Conservation (phyloP, 2,797 vertebrate species). For the Sebastes melanostomus region DNA sequence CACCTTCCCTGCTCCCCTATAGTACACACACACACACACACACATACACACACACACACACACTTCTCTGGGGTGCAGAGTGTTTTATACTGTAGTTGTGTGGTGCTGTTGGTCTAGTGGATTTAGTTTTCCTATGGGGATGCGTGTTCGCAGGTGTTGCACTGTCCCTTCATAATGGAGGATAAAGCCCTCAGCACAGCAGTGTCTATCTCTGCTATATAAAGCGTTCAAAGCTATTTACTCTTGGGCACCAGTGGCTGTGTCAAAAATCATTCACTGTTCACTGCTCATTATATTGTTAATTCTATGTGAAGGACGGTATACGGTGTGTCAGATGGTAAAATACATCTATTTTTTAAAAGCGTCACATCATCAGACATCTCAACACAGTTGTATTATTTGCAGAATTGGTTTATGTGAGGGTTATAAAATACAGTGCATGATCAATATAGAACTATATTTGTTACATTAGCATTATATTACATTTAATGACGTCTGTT, state of each 20-base stretch:
- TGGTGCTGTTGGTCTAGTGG: constrained; percentile 55
- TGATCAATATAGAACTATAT: not conserved
- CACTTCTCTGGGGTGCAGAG: constrained; percentile 38
- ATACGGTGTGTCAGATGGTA: not conserved
- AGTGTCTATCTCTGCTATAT: constrained; percentile 40
- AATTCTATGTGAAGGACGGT: not conserved
- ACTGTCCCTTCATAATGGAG: constrained; percentile 66
- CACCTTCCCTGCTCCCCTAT: constrained; percentile 22
- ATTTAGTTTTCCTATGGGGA: constrained; percentile 66
- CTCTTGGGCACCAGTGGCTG: constrained; percentile 6
- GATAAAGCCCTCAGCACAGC: constrained; percentile 55
- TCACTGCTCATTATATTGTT: not conserved
- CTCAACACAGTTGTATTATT: not conserved
- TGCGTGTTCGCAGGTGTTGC: constrained; percentile 66
- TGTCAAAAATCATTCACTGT: not conserved
- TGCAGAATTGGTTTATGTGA: not conserved
- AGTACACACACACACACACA: constrained; percentile 1
- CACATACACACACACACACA: not conserved
- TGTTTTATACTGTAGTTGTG: constrained; percentile 50
- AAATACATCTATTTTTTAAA: not conserved
- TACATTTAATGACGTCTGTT: not conserved
- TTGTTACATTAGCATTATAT: not conserved
- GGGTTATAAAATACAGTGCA: not conserved
- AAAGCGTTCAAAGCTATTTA: constrained; percentile 46
- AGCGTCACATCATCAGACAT: not conserved